These are phyloP conservation scores for Bathynomus jamesi DNA, from an alignment of 1,140 invertebrate species.

Conservation along the genomic window DNA sequence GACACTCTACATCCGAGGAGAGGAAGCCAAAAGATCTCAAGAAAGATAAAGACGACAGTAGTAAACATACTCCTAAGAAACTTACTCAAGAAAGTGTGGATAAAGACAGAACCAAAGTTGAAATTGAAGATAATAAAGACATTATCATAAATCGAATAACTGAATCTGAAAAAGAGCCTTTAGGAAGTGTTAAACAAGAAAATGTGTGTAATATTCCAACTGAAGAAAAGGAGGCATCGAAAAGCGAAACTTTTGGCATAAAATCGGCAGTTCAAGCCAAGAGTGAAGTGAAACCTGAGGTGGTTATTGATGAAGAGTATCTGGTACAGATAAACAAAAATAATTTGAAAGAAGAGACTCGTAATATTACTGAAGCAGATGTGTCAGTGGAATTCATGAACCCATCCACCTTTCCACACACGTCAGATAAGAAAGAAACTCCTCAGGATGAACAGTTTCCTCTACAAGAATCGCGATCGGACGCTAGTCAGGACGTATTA, in stretches of 20 bases:
- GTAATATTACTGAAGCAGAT: no score
- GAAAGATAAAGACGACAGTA: no score
- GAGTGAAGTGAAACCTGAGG: not conserved
- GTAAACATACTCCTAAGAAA: no score
- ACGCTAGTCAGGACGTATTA: no score
- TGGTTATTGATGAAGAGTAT: not conserved
- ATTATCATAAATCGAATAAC: not conserved
- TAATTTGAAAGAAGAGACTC: not conserved
- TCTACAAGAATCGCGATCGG: no score
- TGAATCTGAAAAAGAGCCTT: not conserved
- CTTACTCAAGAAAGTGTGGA: conserved; percentile 7
- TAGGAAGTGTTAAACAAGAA: not conserved
- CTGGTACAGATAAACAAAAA: not conserved
- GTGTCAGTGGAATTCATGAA: no score
- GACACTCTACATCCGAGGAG: not conserved
- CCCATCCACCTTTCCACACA: no score
- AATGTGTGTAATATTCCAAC: not conserved
- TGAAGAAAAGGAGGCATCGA: not conserved
- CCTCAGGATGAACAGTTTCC: no score
- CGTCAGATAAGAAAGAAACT: no score
- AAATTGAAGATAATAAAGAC: conserved; percentile 10
- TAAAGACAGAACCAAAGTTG: conserved; percentile 21
- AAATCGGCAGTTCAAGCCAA: not conserved
- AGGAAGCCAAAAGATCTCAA: no score
- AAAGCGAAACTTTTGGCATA: not conserved